A percentile compares a stretch with the other conserved stretches of the same genome.
phyloP scores from a whole-genome alignment of 2,797 vertebrate species.

The Notolepis coatsorum region DNA sequence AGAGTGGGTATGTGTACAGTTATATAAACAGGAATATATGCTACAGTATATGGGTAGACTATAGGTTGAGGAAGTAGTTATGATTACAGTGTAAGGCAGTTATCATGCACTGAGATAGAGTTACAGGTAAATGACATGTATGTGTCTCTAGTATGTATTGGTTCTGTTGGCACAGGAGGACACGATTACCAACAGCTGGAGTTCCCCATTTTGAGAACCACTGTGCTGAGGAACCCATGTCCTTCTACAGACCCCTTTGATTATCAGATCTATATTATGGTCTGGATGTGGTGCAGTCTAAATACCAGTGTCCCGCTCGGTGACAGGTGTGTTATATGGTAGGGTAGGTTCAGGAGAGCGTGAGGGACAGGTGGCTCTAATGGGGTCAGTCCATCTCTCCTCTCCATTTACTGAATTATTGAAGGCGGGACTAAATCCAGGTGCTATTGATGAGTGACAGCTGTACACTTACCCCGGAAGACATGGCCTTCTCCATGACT shows the following conservation, averaged over 20 bases:
- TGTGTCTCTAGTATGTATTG: background rate
- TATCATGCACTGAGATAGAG: background rate
- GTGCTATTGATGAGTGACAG: slow-evolving; percentile 49
- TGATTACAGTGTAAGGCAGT: no score
- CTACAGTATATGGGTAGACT: no score
- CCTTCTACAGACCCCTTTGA: slow-evolving; percentile 13
- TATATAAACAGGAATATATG: no score
- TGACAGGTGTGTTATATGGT: slow-evolving; percentile 41
- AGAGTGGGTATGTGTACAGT: no score
- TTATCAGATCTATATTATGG: slow-evolving; percentile 8
- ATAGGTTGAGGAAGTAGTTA: no score
- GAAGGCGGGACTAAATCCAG: slow-evolving; percentile 62
- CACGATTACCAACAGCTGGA: background rate
- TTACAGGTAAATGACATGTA: slow-evolving; percentile 6
- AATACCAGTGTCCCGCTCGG: background rate
- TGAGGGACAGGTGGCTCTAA: slow-evolving; percentile 53
- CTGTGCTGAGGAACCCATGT: no score
- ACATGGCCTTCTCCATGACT: background rate
- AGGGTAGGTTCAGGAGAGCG: background rate
- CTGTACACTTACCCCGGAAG: slow-evolving; percentile 15
- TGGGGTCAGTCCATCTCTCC: slow-evolving; percentile 44
- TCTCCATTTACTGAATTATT: slow-evolving; percentile 68
- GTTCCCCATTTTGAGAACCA: background rate
- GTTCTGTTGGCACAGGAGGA: slow-evolving; percentile 1
- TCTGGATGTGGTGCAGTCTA: slow-evolving; percentile 1